Evolutionary conservation across 2,797 vertebrate species (phyloP).

Genomic region (Todus mexicanus): DNA sequence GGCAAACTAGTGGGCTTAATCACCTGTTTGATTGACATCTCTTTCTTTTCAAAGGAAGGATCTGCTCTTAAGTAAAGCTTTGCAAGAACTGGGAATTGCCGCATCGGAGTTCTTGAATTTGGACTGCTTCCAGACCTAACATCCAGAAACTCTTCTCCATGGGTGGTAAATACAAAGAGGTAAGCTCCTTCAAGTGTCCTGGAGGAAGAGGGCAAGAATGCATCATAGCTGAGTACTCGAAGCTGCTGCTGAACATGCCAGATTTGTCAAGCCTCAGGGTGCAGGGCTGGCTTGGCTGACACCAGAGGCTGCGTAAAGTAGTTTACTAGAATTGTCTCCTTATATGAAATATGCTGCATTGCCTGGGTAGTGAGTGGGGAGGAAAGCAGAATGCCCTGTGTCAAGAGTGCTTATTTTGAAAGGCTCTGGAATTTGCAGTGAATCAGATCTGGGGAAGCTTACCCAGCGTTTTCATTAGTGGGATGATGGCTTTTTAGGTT

Average conservation of each 20-base stretch:
- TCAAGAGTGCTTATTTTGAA: slow-evolving; percentile 39
- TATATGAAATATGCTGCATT: background rate
- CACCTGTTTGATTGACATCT: background rate
- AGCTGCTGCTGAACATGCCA: background rate
- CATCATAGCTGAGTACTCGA: background rate
- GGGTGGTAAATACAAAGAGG: slow-evolving; percentile 33
- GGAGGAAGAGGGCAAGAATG: background rate
- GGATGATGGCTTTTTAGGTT: background rate
- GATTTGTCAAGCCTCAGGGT: background rate
- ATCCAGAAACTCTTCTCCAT: background rate
- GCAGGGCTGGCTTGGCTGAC: background rate
- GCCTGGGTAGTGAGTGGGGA: background rate
- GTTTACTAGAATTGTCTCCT: background rate
- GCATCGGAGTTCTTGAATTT: background rate
- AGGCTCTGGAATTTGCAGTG: slow-evolving; percentile 36
- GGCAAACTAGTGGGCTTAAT: background rate
- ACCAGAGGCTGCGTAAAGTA: background rate
- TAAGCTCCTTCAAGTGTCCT: slow-evolving; percentile 22
- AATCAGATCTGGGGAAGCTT: slow-evolving; percentile 14
- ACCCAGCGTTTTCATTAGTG: background rate
- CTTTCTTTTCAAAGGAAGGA: slow-evolving; percentile 33
- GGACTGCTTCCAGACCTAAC: background rate
- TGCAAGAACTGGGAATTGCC: background rate
- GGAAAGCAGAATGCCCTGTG: background rate
- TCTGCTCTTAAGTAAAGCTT: background rate